Evolutionary conservation across 2,888 invertebrate genomes (phyloP).

Genomic region (Lycia hirtaria): DNA sequence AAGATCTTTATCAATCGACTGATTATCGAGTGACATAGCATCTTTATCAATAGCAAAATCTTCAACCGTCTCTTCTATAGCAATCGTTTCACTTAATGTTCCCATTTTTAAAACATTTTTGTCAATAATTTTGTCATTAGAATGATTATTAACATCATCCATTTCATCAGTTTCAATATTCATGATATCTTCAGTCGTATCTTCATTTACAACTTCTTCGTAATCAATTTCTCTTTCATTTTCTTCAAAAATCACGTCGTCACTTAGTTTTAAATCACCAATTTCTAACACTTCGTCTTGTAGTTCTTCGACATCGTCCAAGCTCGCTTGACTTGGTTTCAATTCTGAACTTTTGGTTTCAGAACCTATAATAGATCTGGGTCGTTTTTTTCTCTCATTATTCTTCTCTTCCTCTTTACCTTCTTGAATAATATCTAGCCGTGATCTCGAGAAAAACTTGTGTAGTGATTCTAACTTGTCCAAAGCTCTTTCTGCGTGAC

Average conservation of each 20-base stretch:
- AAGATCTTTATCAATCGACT: neutral
- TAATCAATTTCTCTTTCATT: conserved; percentile 42
- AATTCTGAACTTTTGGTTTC: conserved; percentile 45
- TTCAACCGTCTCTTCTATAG: conserved; percentile 4
- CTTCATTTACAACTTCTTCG: conserved; percentile 27
- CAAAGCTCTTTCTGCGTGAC: conserved; percentile 66
- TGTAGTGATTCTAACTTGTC: conserved; percentile 77
- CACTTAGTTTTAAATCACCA: conserved; percentile 21
- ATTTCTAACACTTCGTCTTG: conserved; percentile 57
- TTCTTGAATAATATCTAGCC: conserved; percentile 80
- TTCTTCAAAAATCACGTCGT: conserved; percentile 38
- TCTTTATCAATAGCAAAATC: conserved; percentile 9
- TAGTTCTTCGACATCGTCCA: conserved; percentile 78
- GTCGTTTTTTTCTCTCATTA: conserved; percentile 28
- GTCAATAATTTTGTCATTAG: neutral
- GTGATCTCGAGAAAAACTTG: conserved; percentile 75
- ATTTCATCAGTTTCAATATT: conserved; percentile 29
- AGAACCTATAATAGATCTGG: conserved; percentile 33
- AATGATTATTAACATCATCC: conserved; percentile 1
- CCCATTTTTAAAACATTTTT: conserved; percentile 14
- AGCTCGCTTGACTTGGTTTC: conserved; percentile 71
- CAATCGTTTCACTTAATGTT: conserved; percentile 1
- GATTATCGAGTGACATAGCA: neutral
- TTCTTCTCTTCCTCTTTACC: conserved; percentile 62
- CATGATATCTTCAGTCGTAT: conserved; percentile 29